Evolutionary conservation across 2,888 invertebrate genomes (phyloP).

Genomic region (Torymus texanus): DNA sequence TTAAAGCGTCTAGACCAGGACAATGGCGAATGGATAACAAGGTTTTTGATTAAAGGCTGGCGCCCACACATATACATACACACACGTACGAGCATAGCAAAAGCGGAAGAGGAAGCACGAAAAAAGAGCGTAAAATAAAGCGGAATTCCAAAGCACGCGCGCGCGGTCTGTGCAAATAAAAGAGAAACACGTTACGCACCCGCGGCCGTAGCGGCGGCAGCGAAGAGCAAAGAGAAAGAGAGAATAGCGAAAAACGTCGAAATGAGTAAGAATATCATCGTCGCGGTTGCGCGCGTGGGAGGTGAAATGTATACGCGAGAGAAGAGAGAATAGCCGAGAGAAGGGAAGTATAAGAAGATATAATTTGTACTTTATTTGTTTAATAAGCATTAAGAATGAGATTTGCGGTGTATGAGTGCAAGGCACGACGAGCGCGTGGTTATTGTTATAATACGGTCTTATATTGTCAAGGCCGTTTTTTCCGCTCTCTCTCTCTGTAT

Average conservation of each 20-base stretch:
- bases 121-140: constrained; percentile 7
- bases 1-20: constrained; percentile 25
- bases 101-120: neutral
- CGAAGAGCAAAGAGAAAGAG: neutral
- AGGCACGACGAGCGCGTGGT: too few species aligned
- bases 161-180: constrained; percentile 14
- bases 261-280: constrained; percentile 11
- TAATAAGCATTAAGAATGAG: too few species aligned
- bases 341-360: neutral
- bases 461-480: too few species aligned
- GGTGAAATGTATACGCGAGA: too few species aligned
- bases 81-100: neutral
- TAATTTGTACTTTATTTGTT: too few species aligned
- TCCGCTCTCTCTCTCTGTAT: too few species aligned
- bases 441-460: too few species aligned
- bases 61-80: too few species aligned
- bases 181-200: constrained; percentile 1
- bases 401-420: too few species aligned
- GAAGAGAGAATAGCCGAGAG: too few species aligned
- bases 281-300: neutral
- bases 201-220: too few species aligned
- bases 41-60: constrained; percentile 39
- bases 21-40: constrained; percentile 36
- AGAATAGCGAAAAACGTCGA: constrained; percentile 15
- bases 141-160: constrained; percentile 25